These are phyloP conservation scores for Salmo trutta DNA, from an alignment of 2,797 vertebrate species.

Conservation along the genomic window DNA sequence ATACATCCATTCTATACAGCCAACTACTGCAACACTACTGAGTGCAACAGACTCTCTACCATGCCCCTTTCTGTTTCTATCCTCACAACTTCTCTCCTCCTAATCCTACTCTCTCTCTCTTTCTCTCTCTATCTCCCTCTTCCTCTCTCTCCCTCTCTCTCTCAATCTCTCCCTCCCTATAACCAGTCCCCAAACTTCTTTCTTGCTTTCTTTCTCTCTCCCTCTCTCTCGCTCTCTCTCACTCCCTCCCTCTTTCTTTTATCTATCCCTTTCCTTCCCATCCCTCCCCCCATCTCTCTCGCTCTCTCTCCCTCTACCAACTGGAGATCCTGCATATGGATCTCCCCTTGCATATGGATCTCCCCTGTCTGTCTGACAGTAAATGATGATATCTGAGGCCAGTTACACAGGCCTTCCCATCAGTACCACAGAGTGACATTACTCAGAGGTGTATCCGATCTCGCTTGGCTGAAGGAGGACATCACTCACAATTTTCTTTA, in stretches of 20 bases:
- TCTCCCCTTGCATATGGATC: too few species aligned
- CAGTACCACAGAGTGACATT: slow-evolving; percentile 46
- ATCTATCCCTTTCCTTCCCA: neutral
- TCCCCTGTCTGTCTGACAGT: slow-evolving; percentile 49
- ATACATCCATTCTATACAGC: slow-evolving; percentile 20
- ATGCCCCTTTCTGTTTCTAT: neutral
- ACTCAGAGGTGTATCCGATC: slow-evolving; percentile 19
- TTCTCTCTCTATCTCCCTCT: slow-evolving; percentile 4
- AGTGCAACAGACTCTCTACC: slow-evolving; percentile 17
- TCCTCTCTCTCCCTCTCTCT: neutral
- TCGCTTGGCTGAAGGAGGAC: slow-evolving; percentile 24
- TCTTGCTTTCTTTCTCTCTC: too few species aligned
- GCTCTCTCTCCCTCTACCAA: slow-evolving; percentile 12
- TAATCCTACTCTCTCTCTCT: neutral
- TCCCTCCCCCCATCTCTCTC: neutral
- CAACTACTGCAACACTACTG: neutral
- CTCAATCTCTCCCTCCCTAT: neutral
- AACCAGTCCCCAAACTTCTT: too few species aligned
- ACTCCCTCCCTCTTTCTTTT: neutral
- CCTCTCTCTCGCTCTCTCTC: neutral
- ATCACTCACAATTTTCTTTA: slow-evolving; percentile 25
- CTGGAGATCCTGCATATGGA: slow-evolving; percentile 48
- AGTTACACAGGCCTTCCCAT: slow-evolving; percentile 40
- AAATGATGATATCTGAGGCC: slow-evolving; percentile 64
- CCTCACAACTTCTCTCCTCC: neutral